Evolutionary conservation across 2,113 vertebrate genomes (phyloP).

Genomic region (Machaerirhynchus nigripectus): DNA sequence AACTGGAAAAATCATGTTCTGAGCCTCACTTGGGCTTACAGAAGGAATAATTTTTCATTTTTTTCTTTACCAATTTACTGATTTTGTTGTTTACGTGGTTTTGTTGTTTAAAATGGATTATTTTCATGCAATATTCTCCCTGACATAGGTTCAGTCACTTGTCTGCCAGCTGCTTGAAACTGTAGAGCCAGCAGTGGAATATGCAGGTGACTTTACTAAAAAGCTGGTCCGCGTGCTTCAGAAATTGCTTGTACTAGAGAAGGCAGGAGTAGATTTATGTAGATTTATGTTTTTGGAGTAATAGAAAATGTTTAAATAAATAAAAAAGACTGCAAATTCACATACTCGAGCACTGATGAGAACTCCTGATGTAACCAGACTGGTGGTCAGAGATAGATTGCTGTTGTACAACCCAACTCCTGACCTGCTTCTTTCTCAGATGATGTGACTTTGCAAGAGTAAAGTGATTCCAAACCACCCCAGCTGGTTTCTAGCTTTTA

Average conservation of each 20-base stretch:
- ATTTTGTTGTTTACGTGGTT: background rate
- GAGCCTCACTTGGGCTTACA: background rate
- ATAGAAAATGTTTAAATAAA: background rate
- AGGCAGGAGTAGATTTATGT: too few species aligned
- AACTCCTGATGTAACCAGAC: background rate
- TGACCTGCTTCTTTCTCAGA: background rate
- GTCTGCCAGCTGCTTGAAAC: background rate
- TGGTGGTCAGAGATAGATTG: background rate
- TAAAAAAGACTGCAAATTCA: background rate
- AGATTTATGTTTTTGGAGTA: background rate
- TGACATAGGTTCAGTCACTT: background rate
- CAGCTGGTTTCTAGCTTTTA: background rate
- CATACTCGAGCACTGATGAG: background rate
- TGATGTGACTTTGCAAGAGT: background rate
- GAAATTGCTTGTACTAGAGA: background rate
- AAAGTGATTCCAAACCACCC: background rate
- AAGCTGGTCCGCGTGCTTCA: background rate
- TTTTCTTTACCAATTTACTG: background rate
- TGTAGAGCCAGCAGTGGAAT: background rate
- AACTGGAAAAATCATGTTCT: background rate
- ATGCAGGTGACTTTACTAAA: background rate
- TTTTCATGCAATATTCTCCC: background rate
- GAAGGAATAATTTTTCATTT: background rate
- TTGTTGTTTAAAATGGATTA: background rate
- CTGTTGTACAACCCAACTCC: background rate